Evolutionary conservation across 2,113 vertebrate species (phyloP), one percentile per base, ranked within the genome.

Genomic region (Ascaphus truei): DNA sequence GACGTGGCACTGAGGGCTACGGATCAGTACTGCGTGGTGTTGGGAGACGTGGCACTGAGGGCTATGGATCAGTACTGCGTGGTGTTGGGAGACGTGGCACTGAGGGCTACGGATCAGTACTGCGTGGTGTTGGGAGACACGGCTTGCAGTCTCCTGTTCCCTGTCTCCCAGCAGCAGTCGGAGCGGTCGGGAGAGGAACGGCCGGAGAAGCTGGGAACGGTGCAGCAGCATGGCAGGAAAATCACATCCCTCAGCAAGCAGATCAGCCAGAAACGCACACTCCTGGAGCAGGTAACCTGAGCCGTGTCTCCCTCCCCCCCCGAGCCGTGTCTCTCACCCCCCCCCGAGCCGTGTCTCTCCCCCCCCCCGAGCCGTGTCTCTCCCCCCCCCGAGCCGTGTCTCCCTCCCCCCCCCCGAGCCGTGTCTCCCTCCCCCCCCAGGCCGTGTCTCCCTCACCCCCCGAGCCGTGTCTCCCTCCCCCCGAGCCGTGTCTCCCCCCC

Each of bases 231-330:
- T 47, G 90, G 78, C 68, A 83, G 95, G 67, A 89, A 89, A 3
- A 79, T 96, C 27, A 78, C 88, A 5, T 93, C 92, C 5, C 84
- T 98, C 34, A 93, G 88, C 77, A 98, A 98, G 72, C 95, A 96
- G 80, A 95, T 99, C 75, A 72, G 88, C 27, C 93, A 94, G 66
- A 95, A 90, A 76, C 91, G 31, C 2, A 92, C 89, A 71, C 84
- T 93, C 23, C 81, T 96, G 18, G 88, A 95, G 77, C 92, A 98
- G 88, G 96, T 96, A 61, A 50, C 78, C 33, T 6, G n/a, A 55
- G 11, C 33, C 1, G 45, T 18, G 3, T 10, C 5, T 50, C 20
- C 12, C 5, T 7, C 9, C 4, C 20, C 2, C 2, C 20, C 7
- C 20, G 10, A 7, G 7, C 9, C 2, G 10, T 50, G 22, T 1